Conservation (phyloP, 1,140 invertebrate species). For the Scaptodrosophila lebanonensis region DNA sequence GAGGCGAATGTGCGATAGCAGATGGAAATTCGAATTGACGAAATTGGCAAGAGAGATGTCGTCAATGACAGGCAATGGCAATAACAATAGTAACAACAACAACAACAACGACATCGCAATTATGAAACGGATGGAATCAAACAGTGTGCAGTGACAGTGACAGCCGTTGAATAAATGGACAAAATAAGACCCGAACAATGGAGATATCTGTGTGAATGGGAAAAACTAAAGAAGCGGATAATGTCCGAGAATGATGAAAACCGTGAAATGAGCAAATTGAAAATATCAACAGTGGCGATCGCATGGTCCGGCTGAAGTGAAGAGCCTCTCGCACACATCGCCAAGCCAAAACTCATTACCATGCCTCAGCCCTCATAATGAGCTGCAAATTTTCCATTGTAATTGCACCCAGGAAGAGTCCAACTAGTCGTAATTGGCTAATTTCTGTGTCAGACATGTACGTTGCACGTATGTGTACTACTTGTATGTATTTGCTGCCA, state of each 20-base stretch:
- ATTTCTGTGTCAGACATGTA: no score
- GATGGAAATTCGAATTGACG: conserved; percentile 54
- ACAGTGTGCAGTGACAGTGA: conserved; percentile 55
- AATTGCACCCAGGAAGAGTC: no score
- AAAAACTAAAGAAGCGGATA: conserved; percentile 32
- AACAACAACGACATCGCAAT: conserved; percentile 45
- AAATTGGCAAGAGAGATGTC: conserved; percentile 44
- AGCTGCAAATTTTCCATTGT: no score
- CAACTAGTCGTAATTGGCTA: no score
- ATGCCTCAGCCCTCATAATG: no score
- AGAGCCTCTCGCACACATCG: no score
- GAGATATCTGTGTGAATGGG: conserved; percentile 33
- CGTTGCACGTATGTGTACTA: no score
- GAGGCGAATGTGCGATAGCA: no score
- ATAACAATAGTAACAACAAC: neutral
- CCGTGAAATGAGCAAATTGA: conserved; percentile 63
- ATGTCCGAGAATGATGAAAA: conserved; percentile 37
- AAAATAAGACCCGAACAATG: conserved; percentile 21
- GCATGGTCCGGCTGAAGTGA: neutral
- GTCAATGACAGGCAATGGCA: neutral
- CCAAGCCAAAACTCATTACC: no score
- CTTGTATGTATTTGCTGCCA: no score
- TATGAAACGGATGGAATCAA: conserved; percentile 53
- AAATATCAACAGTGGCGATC: conserved; percentile 19
- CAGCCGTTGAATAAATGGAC: conserved; percentile 43